Conservation (phyloP, 2,888 invertebrate species). For the Nymphalis urticae region DNA sequence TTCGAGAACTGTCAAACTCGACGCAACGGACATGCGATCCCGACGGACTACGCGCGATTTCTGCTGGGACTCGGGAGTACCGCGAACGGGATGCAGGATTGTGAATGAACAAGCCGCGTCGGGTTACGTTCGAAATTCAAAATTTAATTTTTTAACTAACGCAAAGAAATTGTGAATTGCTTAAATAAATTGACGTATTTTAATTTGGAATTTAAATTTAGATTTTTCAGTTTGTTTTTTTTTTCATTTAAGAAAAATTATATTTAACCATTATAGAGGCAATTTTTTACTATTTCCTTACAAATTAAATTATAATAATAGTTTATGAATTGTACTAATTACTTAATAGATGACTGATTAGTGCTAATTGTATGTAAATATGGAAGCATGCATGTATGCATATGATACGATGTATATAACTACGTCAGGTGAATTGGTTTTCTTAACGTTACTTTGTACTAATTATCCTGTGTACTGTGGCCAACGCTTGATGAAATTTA, state of each 20-base stretch:
- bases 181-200: constrained; percentile 18
- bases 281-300: neutral
- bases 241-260: neutral
- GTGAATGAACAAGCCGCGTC: constrained; percentile 19
- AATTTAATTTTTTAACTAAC: constrained; percentile 19
- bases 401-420: no score
- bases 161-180: constrained; percentile 9
- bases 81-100: constrained; percentile 7
- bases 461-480: no score
- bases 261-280: neutral
- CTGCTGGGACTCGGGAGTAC: constrained; percentile 45
- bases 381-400: no score
- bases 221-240: constrained; percentile 1
- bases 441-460: no score
- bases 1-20: constrained; percentile 31
- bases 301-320: no score
- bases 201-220: constrained; percentile 9
- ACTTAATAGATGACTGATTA: no score
- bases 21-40: constrained; percentile 54
- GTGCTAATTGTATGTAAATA: no score
- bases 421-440: no score
- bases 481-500: no score
- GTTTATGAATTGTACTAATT: no score
- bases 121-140: constrained; percentile 25
- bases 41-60: constrained; percentile 58